A percentile compares a stretch with the other conserved stretches of the same genome.
Evolutionary conservation across 1,140 invertebrate genomes (phyloP).

Genomic region (Bicyclus anynana): DNA sequence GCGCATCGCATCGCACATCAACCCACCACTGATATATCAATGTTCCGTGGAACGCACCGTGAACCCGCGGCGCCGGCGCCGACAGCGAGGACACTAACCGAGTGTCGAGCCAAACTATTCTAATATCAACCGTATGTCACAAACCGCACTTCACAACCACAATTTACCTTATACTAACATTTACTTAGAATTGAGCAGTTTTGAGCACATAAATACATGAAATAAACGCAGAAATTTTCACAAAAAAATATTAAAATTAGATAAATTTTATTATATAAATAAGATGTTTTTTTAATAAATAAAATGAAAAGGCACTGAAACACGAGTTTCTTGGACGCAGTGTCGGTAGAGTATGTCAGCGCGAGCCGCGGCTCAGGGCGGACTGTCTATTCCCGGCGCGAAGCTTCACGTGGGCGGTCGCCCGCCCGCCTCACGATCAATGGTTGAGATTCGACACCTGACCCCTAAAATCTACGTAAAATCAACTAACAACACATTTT

Average conservation of each 20-base stretch:
- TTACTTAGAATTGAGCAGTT: slow-evolving; percentile 17
- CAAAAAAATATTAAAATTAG: background rate
- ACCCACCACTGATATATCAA: too few relatives aligned
- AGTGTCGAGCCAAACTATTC: slow-evolving; percentile 33
- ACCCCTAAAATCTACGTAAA: slow-evolving; percentile 36
- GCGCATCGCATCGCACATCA: slow-evolving; percentile 68
- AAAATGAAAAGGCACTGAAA: slow-evolving; percentile 30
- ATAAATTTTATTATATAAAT: slow-evolving; percentile 6
- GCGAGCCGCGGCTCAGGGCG: slow-evolving; percentile 43
- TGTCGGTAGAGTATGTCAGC: slow-evolving; percentile 26
- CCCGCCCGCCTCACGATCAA: slow-evolving; percentile 57
- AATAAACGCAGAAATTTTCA: background rate
- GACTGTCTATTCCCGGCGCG: slow-evolving; percentile 69
- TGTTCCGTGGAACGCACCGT: too few relatives aligned
- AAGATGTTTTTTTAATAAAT: slow-evolving; percentile 11
- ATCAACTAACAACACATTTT: slow-evolving; percentile 8
- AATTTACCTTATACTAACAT: slow-evolving; percentile 13
- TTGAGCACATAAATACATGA: slow-evolving; percentile 7
- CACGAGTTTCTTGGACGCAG: background rate
- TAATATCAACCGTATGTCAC: slow-evolving; percentile 17
- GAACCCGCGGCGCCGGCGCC: slow-evolving; percentile 57
- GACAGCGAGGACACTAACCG: slow-evolving; percentile 23
- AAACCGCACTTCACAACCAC: slow-evolving; percentile 31
- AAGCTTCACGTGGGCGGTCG: slow-evolving; percentile 65
- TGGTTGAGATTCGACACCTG: slow-evolving; percentile 65